phyloP scores from a whole-genome alignment of 2,888 invertebrate species.

The Vanessa cardui region DNA sequence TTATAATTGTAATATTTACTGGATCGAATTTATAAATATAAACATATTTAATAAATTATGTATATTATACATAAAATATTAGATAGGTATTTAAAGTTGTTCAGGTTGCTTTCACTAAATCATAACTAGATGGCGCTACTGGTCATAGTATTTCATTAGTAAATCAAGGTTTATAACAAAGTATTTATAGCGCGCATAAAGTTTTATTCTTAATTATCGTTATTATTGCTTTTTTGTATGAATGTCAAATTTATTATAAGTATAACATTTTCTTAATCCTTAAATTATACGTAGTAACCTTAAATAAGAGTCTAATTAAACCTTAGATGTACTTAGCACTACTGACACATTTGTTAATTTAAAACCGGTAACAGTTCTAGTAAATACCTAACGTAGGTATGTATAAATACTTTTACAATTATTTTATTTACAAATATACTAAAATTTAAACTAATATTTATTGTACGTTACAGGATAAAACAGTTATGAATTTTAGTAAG shows the following conservation, averaged over 20 bases:
- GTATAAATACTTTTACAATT: constrained; percentile 13
- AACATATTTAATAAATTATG: too few relatives aligned
- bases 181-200: neutral
- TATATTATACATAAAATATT: neutral
- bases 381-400: constrained; percentile 20
- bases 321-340: neutral
- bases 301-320: too few relatives aligned
- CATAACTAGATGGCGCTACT: neutral
- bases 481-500: neutral
- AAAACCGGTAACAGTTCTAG: neutral
- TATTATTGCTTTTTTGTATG: too few relatives aligned
- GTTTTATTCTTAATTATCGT: too few relatives aligned
- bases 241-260: too few relatives aligned
- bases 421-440: constrained; percentile 10
- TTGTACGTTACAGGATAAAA: neutral
- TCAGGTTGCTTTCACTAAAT: neutral
- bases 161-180: neutral
- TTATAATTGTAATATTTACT: too few relatives aligned
- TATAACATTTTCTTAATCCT: too few relatives aligned
- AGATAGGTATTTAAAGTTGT: too few relatives aligned
- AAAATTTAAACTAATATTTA: neutral
- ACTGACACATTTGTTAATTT: neutral
- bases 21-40: neutral
- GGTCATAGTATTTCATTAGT: neutral
- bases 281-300: too few relatives aligned